Base-by-base conservation (phyloP, 2,888 invertebrate species). In the Cryptus viduatorius region DNA sequence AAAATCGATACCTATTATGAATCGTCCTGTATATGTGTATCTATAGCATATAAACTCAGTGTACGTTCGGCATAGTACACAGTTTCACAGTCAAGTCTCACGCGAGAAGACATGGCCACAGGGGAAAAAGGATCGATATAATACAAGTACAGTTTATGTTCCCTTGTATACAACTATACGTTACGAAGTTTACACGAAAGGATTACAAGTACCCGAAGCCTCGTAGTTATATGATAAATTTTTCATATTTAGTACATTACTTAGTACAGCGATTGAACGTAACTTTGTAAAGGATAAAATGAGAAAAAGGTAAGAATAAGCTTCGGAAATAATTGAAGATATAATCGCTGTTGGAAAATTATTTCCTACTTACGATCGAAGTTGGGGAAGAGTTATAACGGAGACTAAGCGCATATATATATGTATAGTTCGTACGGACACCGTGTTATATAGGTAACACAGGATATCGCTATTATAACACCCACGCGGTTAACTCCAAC, bases 381-480 rank as follows among this genome's bases (percentile, higher is more conserved):
- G 37, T 19, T 56, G 16, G 42, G 16, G 65, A 42, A 50, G 44
- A 79, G 50, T 64, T 53, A 65, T 37, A 59, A 29, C 64, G n/a
- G 19, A 8, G 19, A 53, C 53, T 16, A 16, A 14, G 50, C 61
- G 7, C 46, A 29, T 44, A 42, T 59, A 42, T 72, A 53, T 65
- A 44, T 42, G 71, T 44, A 37, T 37, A 64, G 46, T 64, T 42
- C 37, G 69, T 14, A 79, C 37, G 48, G 79, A 76, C 71, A 65
- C 65, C 29, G 72, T 19, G 24, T 37, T 19, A 56, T 3, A 24
- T 61, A 31, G 31, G 69, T 16, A 76, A 71, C 48, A 75, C 83
- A 80, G 83, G 83, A 79, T 83, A 71, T 80, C 76, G 42, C 76
- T 76, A 67, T 83, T 80, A 83, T 83, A 10, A 79, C 79, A 83